Evolutionary conservation across 2,113 vertebrate species (phyloP), one percentile per base, ranked within the genome.

Genomic region (Oreochromis tanganicae): DNA sequence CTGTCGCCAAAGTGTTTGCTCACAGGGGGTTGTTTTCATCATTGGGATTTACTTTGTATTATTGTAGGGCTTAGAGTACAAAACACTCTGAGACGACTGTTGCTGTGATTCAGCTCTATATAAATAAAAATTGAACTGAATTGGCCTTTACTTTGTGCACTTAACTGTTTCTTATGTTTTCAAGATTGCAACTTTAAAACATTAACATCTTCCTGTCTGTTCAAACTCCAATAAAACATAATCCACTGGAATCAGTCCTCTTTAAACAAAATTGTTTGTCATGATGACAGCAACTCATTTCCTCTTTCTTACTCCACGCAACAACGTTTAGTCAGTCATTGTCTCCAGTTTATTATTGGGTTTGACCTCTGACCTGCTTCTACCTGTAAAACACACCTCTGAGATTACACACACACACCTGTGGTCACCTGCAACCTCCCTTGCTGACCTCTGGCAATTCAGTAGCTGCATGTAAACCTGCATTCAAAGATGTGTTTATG

Each of bases 341-440:
- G 34, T 19, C 17, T 36, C 16, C n/a, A 21, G 12, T 82, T 83
- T 41, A 34, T 16, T 82, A 46, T 21, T 56, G 32, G 55, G 59
- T 73, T 75, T 83, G 66, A 87, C 73, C 87, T 89, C 63, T 90
- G 85, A 88, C 63, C 81, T 17, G 8, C 5, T 52, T 50, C 79
- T 27, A 34, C 57, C 55, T 82, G 48, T 87, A 85, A 87, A 83
- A 87, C 17, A 85, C 82, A 88, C 75, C 63, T 75, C 61, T 75
- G 9, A 82, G 71, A 87, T 82, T 73, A 61, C 54, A 32, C 13
- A 16, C 55, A 68, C 11, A 87, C 88, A 73, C 27, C 81, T 90
- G 85, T 12, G 27, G 27, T 71, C 75, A 90, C 87, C 55, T 85
- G 87, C 80, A 50, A 59, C 71, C 83, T 9, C 66, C 78, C n/a